These are phyloP conservation scores for pig (Sus scrofa) DNA, from an alignment of 2,113 vertebrate genomes.

Conservation along the genomic window DNA sequence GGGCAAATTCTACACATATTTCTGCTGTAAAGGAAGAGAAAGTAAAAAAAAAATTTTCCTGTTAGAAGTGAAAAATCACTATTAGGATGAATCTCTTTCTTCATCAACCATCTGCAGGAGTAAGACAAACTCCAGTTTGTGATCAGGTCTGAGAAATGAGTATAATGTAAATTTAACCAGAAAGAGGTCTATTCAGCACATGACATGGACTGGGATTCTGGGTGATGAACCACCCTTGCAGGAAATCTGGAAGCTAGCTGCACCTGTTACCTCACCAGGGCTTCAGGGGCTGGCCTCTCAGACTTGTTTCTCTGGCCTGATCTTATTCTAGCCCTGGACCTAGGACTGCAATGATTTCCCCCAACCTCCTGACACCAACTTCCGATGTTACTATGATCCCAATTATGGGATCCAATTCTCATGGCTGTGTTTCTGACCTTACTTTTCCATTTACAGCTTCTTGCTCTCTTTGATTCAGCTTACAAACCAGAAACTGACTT, in stretches of 20 bases:
- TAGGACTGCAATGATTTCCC: background rate
- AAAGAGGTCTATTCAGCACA: background rate
- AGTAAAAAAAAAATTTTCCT: background rate
- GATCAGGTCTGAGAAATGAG: background rate
- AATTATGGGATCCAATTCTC: background rate
- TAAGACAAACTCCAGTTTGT: background rate
- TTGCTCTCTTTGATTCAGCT: background rate
- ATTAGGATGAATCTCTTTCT: background rate
- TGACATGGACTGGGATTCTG: background rate
- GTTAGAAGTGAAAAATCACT: conserved; percentile 42
- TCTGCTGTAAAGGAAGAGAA: conserved; percentile 31
- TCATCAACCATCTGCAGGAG: background rate
- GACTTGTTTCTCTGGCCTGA: background rate
- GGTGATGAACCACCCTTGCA: background rate
- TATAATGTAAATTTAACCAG: background rate
- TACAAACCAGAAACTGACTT: conserved; percentile 12
- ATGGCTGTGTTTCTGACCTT: background rate
- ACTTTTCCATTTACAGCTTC: background rate
- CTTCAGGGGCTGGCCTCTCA: background rate
- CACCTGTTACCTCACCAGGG: background rate
- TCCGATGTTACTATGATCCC: background rate
- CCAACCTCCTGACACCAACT: background rate
- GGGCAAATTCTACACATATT: background rate
- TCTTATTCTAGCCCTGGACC: background rate
- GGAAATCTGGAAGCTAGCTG: background rate